These are phyloP conservation scores for Xylocopa sonorina DNA, from an alignment of 1,140 invertebrate species.

Conservation along the genomic window DNA sequence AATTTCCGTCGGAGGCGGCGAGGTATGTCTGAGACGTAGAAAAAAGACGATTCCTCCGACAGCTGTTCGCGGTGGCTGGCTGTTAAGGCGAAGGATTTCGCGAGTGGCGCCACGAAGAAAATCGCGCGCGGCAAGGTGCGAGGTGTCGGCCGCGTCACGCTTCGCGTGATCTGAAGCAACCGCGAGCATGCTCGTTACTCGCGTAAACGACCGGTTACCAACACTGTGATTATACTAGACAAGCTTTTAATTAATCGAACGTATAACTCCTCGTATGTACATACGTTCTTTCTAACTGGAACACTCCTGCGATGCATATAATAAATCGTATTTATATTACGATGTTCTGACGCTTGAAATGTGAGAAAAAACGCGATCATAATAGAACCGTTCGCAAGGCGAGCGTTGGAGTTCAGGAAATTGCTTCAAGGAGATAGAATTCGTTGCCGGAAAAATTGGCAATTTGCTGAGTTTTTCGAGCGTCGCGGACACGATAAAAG, in stretches of 20 bases:
- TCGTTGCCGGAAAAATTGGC: too few relatives aligned
- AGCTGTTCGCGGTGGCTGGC: neutral
- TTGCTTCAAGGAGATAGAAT: too few relatives aligned
- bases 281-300: too few relatives aligned
- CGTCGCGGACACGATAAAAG: too few relatives aligned
- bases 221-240: neutral
- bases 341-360: too few relatives aligned
- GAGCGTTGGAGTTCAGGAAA: too few relatives aligned
- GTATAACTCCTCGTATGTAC: too few relatives aligned
- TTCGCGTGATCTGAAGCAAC: neutral
- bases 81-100: neutral
- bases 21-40: neutral
- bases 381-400: too few relatives aligned
- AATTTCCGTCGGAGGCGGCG: neutral
- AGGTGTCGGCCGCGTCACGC: slow-evolving; percentile 11
- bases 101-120: neutral
- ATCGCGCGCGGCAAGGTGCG: slow-evolving; percentile 8
- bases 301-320: too few relatives aligned
- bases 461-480: too few relatives aligned
- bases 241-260: slow-evolving; percentile 34
- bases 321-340: too few relatives aligned
- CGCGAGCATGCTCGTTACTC: slow-evolving; percentile 20
- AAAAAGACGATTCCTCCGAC: neutral
- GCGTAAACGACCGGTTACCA: slow-evolving; percentile 24
- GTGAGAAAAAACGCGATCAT: too few relatives aligned